Evolutionary conservation across 2,888 invertebrate genomes (phyloP).

Genomic region (Myopa testacea): DNA sequence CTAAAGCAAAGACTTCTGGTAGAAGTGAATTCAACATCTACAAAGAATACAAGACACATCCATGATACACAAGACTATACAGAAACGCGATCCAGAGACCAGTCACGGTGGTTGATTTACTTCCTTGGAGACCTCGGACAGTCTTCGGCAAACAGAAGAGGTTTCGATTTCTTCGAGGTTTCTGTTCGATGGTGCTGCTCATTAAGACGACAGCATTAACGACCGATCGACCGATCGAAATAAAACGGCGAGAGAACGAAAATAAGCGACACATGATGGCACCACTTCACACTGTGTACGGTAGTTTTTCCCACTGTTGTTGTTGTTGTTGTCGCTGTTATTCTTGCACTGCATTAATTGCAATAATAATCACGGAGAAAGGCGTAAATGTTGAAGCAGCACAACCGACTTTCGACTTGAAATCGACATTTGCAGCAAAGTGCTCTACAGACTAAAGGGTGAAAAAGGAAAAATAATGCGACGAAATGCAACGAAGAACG

Average conservation of each 20-base stretch:
- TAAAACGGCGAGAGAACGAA: background rate
- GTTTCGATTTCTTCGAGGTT: constrained; percentile 14
- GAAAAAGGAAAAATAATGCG: background rate
- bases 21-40: constrained; percentile 4
- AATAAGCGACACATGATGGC: background rate
- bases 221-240: no score
- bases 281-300: background rate
- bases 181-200: background rate
- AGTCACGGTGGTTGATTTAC: constrained; percentile 30
- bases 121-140: constrained; percentile 18
- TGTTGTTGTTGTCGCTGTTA: background rate
- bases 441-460: no score
- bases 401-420: background rate
- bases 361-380: background rate
- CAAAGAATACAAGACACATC: constrained; percentile 2
- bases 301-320: no score
- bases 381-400: no score
- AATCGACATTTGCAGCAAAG: no score
- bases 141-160: background rate
- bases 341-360: constrained; percentile 11
- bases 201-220: background rate
- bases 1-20: background rate
- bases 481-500: background rate
- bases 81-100: constrained; percentile 3
- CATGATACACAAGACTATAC: background rate